Conservation (phyloP, 2,888 invertebrate species). For the Therioaphis trifolii region DNA sequence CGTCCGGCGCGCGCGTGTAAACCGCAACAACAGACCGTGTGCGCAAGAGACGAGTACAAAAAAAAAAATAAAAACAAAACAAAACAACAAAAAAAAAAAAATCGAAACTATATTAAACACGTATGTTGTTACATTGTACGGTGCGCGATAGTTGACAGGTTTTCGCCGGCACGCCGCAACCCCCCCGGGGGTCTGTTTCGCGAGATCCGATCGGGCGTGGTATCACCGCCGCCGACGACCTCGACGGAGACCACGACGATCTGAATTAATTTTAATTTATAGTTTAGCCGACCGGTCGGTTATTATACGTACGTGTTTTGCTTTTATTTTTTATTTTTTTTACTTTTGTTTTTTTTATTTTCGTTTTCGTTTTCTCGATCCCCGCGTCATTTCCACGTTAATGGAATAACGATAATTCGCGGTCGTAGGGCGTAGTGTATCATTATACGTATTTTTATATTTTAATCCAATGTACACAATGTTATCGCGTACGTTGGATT, state of each 20-base stretch:
- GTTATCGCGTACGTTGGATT: too few relatives aligned
- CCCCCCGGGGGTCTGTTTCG: constrained; percentile 36
- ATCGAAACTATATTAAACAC: constrained; percentile 8
- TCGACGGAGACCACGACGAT: constrained; percentile 10
- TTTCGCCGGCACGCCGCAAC: neutral
- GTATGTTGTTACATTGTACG: neutral
- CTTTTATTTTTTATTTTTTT: neutral
- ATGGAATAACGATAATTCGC: constrained; percentile 15
- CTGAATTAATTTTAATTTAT: constrained; percentile 23
- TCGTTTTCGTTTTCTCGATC: neutral
- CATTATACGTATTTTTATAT: neutral
- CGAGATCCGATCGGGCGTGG: constrained; percentile 52
- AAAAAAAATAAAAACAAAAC: neutral
- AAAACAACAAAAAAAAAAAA: neutral
- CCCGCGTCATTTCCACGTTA: neutral
- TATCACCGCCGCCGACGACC: constrained; percentile 16
- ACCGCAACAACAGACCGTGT: too few relatives aligned
- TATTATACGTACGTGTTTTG: too few relatives aligned
- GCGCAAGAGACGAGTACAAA: neutral
- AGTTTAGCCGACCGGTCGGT: neutral
- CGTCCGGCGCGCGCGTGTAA: too few relatives aligned
- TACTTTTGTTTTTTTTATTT: neutral
- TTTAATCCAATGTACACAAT: too few relatives aligned
- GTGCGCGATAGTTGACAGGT: neutral
- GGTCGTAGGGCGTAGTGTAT: neutral